phyloP scores from a whole-genome alignment of 1,140 invertebrate genomes.

The Atopsyche davidsoni region DNA sequence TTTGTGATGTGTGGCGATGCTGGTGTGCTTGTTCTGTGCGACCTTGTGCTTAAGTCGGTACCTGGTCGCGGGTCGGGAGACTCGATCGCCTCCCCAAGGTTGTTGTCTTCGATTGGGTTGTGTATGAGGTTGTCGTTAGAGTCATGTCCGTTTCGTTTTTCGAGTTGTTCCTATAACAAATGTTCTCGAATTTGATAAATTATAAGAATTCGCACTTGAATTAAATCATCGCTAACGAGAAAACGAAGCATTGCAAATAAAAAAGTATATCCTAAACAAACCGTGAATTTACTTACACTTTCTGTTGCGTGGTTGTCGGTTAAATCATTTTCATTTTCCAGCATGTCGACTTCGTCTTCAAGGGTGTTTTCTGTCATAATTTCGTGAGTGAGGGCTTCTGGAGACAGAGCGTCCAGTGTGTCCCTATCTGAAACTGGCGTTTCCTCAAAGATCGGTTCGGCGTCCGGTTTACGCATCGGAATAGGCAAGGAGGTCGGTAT shows the following conservation, averaged over 20 bases:
- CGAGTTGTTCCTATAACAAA: too few species aligned
- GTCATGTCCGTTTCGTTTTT: background rate
- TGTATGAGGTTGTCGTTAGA: too few species aligned
- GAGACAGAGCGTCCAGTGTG: conserved; percentile 4
- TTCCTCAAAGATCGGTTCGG: conserved; percentile 3
- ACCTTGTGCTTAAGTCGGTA: too few species aligned
- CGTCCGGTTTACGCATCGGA: background rate
- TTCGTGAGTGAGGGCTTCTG: conserved; percentile 13
- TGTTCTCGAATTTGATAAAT: too few species aligned
- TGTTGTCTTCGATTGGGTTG: too few species aligned
- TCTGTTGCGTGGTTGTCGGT: conserved; percentile 11
- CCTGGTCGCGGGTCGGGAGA: too few species aligned
- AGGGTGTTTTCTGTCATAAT: conserved; percentile 20
- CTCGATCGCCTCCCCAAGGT: too few species aligned
- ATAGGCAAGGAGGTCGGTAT: conserved; percentile 4
- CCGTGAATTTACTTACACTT: conserved; percentile 15
- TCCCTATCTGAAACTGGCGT: background rate
- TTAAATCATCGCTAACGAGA: conserved; percentile 4
- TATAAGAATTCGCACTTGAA: too few species aligned
- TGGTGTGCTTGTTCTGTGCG: too few species aligned
- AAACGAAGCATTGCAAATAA: conserved; percentile 15
- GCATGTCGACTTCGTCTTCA: conserved; percentile 26
- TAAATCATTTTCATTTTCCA: conserved; percentile 21
- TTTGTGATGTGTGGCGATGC: too few species aligned
- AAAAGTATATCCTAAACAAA: conserved; percentile 4